These are phyloP conservation scores for Oreotrochilus melanogaster DNA, from an alignment of 2,113 vertebrate species.

Conservation along the genomic window DNA sequence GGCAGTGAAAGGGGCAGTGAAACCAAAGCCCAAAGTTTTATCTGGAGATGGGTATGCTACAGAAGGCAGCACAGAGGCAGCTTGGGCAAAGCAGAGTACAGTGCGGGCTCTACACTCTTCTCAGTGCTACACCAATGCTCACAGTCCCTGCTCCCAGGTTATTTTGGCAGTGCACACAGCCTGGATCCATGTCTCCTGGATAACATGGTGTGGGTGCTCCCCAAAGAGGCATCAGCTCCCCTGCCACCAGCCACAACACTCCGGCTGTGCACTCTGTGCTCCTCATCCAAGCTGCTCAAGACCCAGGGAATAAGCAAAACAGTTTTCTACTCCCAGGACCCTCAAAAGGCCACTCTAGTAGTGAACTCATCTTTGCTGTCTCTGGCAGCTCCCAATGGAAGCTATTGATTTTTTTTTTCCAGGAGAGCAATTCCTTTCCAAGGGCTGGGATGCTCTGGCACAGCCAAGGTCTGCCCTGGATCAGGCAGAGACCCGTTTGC, in stretches of 20 bases:
- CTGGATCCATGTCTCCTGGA: neutral
- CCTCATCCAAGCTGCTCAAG: neutral
- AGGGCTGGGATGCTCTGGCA: fast-evolving
- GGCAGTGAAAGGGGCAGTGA: neutral
- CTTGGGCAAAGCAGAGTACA: neutral
- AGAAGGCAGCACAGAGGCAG: neutral
- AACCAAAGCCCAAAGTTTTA: neutral
- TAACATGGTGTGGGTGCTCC: neutral
- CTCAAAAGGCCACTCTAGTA: neutral
- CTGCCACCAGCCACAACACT: neutral
- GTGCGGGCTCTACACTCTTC: fast-evolving
- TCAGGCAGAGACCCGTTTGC: neutral
- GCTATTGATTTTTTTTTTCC: neutral
- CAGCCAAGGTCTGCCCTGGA: fast-evolving
- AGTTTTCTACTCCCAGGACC: neutral
- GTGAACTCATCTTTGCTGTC: neutral
- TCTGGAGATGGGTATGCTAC: fast-evolving
- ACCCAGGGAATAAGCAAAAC: neutral
- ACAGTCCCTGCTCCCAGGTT: neutral
- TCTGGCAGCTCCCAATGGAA: neutral
- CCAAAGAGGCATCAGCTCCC: neutral
- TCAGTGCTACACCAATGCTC: fast-evolving
- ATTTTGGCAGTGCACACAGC: neutral
- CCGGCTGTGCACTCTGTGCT: fast-evolving
- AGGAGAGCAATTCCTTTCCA: neutral